phyloP scores from a whole-genome alignment of 2,797 vertebrate species.

The Carduelis carduelis region DNA sequence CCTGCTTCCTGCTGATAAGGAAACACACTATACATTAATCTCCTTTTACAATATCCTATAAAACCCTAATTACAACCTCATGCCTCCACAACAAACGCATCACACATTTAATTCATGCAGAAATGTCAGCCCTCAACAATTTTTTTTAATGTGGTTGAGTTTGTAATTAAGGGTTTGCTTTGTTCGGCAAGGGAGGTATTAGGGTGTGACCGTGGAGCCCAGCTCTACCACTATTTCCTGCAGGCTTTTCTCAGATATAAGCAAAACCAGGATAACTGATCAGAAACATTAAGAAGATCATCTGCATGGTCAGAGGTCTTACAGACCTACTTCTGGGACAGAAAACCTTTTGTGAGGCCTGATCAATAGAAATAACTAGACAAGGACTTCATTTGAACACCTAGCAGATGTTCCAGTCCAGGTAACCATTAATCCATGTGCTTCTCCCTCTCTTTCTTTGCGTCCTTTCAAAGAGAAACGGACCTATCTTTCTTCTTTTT shows the following conservation, averaged over 20 bases:
- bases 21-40: slow-evolving; percentile 2
- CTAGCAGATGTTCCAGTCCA: neutral
- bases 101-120: neutral
- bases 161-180: slow-evolving; percentile 19
- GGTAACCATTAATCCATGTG: neutral
- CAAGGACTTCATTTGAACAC: neutral
- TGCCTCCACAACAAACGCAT: neutral
- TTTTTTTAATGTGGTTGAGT: neutral
- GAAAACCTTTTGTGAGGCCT: neutral
- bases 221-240: neutral
- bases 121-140: neutral
- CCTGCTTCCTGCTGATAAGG: slow-evolving; percentile 28
- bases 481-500: neutral
- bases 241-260: neutral
- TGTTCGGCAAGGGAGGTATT: neutral
- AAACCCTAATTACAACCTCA: slow-evolving; percentile 47
- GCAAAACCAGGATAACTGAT: neutral
- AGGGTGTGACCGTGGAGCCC: neutral
- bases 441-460: neutral
- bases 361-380: neutral
- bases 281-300: neutral
- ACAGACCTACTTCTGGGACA: neutral
- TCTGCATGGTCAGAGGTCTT: neutral
- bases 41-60: neutral
- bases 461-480: neutral